phyloP scores from a whole-genome alignment of 2,113 vertebrate genomes.

The Cololabis saira region DNA sequence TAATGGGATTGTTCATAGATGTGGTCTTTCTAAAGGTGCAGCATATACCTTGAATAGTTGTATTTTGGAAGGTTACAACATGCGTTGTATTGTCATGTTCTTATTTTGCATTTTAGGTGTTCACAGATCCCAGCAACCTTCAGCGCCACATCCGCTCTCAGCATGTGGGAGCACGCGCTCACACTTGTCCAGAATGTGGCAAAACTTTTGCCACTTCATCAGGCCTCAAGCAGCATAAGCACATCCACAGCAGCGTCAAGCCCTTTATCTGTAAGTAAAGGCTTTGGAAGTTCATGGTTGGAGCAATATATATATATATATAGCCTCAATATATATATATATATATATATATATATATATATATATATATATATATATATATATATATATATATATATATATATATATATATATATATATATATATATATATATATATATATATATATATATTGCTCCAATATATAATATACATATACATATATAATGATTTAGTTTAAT shows the following conservation, averaged over 20 bases:
- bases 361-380: too few relatives aligned
- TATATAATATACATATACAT: too few relatives aligned
- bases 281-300: conserved; percentile 37
- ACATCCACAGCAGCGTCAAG: conserved; percentile 99
- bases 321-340: too few relatives aligned
- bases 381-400: too few relatives aligned
- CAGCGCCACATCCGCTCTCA: conserved; percentile 99
- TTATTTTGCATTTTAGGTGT: conserved; percentile 84
- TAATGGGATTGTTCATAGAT: conserved; percentile 5
- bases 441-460: too few relatives aligned
- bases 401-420: too few relatives aligned
- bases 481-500: not conserved
- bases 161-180: conserved; percentile 95
- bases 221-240: conserved; percentile 99
- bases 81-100: conserved; percentile 27
- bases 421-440: too few relatives aligned
- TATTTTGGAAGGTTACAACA: not conserved
- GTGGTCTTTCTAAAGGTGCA: conserved; percentile 8
- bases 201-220: conserved; percentile 99
- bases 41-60: not conserved
- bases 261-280: conserved; percentile 98
- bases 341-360: too few relatives aligned
- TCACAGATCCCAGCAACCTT: conserved; percentile 99
- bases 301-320: not conserved
- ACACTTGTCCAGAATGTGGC: conserved; percentile 98